Conservation (phyloP, 2,888 invertebrate species). For the Xanthorhoe designata region DNA sequence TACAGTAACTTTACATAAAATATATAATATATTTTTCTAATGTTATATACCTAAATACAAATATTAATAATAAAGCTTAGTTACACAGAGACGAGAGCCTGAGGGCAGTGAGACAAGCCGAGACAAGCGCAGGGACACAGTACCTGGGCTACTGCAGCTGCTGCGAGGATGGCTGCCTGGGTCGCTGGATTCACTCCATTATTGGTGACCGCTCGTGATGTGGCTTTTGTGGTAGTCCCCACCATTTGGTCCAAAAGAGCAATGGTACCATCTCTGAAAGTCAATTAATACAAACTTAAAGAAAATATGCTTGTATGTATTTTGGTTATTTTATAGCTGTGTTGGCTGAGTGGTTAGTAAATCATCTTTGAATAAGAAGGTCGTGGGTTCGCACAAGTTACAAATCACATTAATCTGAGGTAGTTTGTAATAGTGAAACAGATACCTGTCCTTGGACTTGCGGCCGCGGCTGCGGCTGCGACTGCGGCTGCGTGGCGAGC, state of each 20-base stretch:
- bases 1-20: no score
- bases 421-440: background rate
- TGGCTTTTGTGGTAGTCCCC: conserved; percentile 81
- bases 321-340: no score
- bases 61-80: no score
- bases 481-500: conserved; percentile 69
- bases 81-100: no score
- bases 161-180: conserved; percentile 85
- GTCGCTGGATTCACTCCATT: conserved; percentile 78
- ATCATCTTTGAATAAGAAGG: no score
- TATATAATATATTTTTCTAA: no score
- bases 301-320: background rate
- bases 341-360: no score
- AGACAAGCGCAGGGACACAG: background rate
- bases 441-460: conserved; percentile 79
- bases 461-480: conserved; percentile 70
- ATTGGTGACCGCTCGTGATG: conserved; percentile 68
- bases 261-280: conserved; percentile 77
- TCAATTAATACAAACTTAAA: background rate
- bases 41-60: no score
- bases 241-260: conserved; percentile 83
- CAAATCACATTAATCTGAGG: no score
- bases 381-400: no score
- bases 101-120: background rate
- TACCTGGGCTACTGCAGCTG: conserved; percentile 85